phyloP scores from a whole-genome alignment of 2,797 vertebrate species.

The Oreonectes daqikongensis region DNA sequence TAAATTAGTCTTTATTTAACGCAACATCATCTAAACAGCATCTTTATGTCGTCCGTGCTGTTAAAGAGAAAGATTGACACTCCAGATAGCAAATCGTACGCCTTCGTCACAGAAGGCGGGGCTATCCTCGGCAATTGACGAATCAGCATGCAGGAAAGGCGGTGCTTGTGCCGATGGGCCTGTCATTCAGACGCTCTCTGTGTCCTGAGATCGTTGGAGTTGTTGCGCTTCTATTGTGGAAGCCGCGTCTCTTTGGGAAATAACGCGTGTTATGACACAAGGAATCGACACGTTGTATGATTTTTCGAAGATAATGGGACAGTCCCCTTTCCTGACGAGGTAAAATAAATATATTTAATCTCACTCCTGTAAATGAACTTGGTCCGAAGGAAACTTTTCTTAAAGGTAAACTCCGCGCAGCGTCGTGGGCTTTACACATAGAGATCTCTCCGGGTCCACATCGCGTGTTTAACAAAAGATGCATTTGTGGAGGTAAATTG shows the following conservation, averaged over 20 bases:
- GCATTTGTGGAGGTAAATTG: not conserved
- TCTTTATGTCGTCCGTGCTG: not conserved
- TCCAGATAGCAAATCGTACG: constrained; percentile 21
- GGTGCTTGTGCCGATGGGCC: constrained; percentile 32
- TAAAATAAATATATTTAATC: not conserved
- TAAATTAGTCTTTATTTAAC: not conserved
- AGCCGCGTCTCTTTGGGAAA: constrained; percentile 30
- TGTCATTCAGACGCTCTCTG: constrained; percentile 39
- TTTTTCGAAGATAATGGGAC: not conserved
- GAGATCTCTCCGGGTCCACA: constrained; percentile 2
- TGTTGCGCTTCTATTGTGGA: constrained; percentile 39
- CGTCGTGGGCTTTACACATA: not conserved
- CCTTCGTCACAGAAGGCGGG: not conserved
- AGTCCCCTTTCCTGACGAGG: not conserved
- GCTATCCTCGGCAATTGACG: not conserved
- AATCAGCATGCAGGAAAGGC: constrained; percentile 50
- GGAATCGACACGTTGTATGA: not conserved
- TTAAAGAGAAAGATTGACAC: constrained; percentile 47
- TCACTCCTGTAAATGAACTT: constrained; percentile 16
- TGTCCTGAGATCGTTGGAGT: constrained; percentile 33
- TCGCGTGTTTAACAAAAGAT: constrained; percentile 7
- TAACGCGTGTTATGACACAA: constrained; percentile 18
- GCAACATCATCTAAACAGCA: not conserved
- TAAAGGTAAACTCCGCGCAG: constrained; percentile 13
- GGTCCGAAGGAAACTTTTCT: constrained; percentile 31